Base-by-base conservation (phyloP, 1,140 invertebrate species). In the Drosophila novamexicana region DNA sequence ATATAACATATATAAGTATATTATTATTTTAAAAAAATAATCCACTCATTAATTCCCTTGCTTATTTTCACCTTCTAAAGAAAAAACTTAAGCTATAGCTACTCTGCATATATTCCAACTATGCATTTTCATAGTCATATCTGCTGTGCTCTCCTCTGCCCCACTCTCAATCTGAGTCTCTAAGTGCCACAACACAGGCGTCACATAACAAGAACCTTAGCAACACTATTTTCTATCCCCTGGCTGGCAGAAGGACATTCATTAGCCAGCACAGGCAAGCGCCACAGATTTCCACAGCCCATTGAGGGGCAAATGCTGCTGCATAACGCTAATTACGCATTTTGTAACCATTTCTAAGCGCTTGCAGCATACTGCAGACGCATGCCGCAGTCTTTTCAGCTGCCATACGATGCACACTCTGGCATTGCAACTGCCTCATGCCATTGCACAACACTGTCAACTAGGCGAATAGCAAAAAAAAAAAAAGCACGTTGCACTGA, bases 281-380 rank as follows among this genome's bases (percentile, higher is more conserved):
- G 12, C 6, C 9, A 29, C 18, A 10, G 12, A 7, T 32, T 10
- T n/a, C 14, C 8, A 29, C 14, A 6, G 5, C 6, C 45, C 54
- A 66, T 52, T 68, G 57, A 59, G 49, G 52, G 57, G 50, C 45
- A 49, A 85, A 85, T 81, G 66, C 75, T 59, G 70, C 63, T 64
- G 66, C 79, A 82, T 79, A 86, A 86, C 82, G 82, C 82, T 86
- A 86, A 86, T 86, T 86, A 86, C 82, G 82, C 82, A 86, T 86
- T 86, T 85, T 85, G 81, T 75, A 85, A 61, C 81, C 81, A 80
- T 77, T 84, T 84, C 81, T 77, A 84, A 84, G 75, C 81, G 71
- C 58, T 42, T 54, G 36, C 65, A 72, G 44, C 36, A 44, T 32
- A 47, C 12, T 40, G 65, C 79, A 65, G 75, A 59, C 75, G 64